Conservation (phyloP, 2,113 vertebrate genomes). For the Ailuropoda melanoleuca region DNA sequence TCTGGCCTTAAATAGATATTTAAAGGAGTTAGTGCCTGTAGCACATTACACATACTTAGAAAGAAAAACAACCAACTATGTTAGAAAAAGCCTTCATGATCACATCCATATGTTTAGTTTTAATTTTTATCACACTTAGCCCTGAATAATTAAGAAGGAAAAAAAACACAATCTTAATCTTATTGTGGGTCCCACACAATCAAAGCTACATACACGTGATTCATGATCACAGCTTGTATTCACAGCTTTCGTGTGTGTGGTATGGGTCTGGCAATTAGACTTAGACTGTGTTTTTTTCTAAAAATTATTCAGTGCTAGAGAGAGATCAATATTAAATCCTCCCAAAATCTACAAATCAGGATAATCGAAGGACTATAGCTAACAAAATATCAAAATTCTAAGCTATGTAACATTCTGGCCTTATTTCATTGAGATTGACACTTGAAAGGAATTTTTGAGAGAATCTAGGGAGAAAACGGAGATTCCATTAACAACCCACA, state of each 20-base stretch:
- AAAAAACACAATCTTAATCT: slow-evolving; percentile 72
- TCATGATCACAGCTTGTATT: slow-evolving; percentile 74
- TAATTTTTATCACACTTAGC: slow-evolving; percentile 81
- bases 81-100: slow-evolving; percentile 74
- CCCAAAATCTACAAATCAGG: slow-evolving; percentile 66
- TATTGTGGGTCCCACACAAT: slow-evolving; percentile 73
- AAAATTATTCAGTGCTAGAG: slow-evolving; percentile 73
- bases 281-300: slow-evolving; percentile 72
- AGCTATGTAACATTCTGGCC: slow-evolving; percentile 46
- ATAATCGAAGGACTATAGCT: slow-evolving; percentile 65
- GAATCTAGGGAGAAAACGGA: slow-evolving; percentile 51
- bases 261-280: slow-evolving; percentile 75
- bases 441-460: slow-evolving; percentile 70
- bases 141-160: slow-evolving; percentile 82
- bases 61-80: slow-evolving; percentile 60
- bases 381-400: slow-evolving; percentile 68
- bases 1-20: slow-evolving; percentile 39
- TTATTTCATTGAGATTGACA: slow-evolving; percentile 59
- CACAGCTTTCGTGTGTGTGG: slow-evolving; percentile 81
- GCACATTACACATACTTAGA: background rate
- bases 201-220: slow-evolving; percentile 74
- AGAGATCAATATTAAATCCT: slow-evolving; percentile 73
- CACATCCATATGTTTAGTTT: slow-evolving; percentile 81
- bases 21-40: background rate
- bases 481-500: slow-evolving; percentile 55